Base-by-base conservation (phyloP, 2,797 vertebrate genomes). In the Liparis tanakae region DNA sequence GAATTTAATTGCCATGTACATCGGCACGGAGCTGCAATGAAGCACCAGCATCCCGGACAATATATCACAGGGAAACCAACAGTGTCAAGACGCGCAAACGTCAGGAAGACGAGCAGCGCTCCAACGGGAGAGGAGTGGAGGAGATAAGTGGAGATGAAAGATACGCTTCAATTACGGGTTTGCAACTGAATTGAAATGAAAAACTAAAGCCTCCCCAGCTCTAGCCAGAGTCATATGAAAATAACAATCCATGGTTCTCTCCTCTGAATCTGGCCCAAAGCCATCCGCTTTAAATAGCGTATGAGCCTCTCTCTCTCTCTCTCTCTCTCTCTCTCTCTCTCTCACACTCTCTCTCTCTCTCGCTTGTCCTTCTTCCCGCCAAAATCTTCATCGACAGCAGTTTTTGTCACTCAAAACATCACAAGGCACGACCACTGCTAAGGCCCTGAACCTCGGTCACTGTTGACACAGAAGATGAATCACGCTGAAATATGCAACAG, bases 1-100 rank as follows among this genome's bases (percentile, higher is more conserved):
- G 83, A 85, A 85, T 92, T 91, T 93, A 93, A 92, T 93, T 92
- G 89, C 88, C 69, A 84, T 87, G 87, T 90, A 89, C 89, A 90
- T 93, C 88, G 84, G 83, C 82, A 62, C 50, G 15, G 33, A 79
- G 79, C 81, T 75, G 87, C 87, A 82, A 89, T 81, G 86, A 91
- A 84, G 76, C 67, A 85, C 74, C 70, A 78, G 77, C 77, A 87
- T 86, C 76, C 74, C 58, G 84, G 85, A 90, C 87, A 88, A 92
- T 90, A 88, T 79, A 90, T 93, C 85, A 90, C 67, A 85, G 80
- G 82, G 80, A 86, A 91, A 90, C 87, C 89, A 88, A 89, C 89
- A 88, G 84, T 85, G 87, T 89, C 85, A 80, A 83, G 83, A 84
- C 67, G 83, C 39, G 17, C 81, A 63, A 81, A 78, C 2, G 72